Base-by-base conservation (phyloP, 2,797 vertebrate genomes). In the Xiphorhynchus erythropygius region DNA sequence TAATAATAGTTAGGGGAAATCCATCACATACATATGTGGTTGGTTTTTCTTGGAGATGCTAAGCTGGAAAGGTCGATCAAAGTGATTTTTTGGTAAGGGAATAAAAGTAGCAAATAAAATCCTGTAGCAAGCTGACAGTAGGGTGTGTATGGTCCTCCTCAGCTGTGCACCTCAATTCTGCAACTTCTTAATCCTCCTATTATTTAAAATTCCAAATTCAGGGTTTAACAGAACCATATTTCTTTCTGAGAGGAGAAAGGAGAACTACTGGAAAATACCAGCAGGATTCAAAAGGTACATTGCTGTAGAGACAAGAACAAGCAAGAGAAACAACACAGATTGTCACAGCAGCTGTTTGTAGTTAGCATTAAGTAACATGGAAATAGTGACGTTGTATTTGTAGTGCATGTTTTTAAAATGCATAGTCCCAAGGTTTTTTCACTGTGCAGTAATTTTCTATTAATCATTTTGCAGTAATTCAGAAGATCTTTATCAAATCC, bases 21-120 rank as follows among this genome's bases (percentile, higher is more conserved):
- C 18, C 0, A 0, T 59, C 9, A 14, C 37, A 4, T 42, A 8
- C 7, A 15, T 10, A 17, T 33, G 7, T n/a, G 49, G 2, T 52
- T 67, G 17, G 21, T 67, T 83, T 79, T 25, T 5, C 6, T 87
- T 56, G 10, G 50, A 75, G 5, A 18, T 73, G 33, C 12, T 22
- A 25, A 28, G 11, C 71, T 59, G 49, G 44, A 71, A 33, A 74
- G 33, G 21, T 32, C 28, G 62, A 6, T 57, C 4, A 2, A 41
- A 56, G 42, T 19, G 4, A 6, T 47, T 73, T 75, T 85, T 77
- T 69, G 2, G 2, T 63, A 56, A 42, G 62, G 27, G 42, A 35
- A 57, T 49, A 30, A 22, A 33, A 42, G 2, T 9, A n/a, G 22
- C 49, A 50, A 55, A 33, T 41, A n/a, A 74, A 78, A 82, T 70